Evolutionary conservation across 2,888 invertebrate genomes (phyloP).

Genomic region (Athalia rosae): DNA sequence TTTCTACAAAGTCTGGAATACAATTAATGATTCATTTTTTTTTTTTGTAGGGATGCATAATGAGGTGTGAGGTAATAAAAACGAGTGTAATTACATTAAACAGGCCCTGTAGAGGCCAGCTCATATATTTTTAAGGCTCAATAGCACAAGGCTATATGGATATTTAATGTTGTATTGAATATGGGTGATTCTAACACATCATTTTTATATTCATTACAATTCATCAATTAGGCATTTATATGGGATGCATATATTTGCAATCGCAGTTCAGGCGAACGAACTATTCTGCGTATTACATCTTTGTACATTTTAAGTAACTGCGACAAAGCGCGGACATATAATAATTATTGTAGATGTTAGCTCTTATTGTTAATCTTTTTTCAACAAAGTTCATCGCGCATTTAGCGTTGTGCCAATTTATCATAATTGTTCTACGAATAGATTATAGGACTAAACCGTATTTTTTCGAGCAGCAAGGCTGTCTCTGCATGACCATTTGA

Average conservation of each 20-base stretch:
- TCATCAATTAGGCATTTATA: slow-evolving; percentile 4
- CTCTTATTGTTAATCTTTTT: not conserved
- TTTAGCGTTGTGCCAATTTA: no score
- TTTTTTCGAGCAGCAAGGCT: no score
- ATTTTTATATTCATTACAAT: slow-evolving; percentile 16
- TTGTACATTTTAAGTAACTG: slow-evolving; percentile 36
- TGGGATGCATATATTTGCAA: not conserved
- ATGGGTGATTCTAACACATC: slow-evolving; percentile 27
- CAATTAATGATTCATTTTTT: not conserved
- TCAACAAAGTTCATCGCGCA: not conserved
- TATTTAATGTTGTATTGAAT: slow-evolving; percentile 36
- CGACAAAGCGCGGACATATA: slow-evolving; percentile 13
- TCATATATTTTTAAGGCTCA: slow-evolving; percentile 54
- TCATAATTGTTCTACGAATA: no score
- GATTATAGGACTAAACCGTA: no score
- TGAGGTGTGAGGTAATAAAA: not conserved
- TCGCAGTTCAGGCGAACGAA: slow-evolving; percentile 25
- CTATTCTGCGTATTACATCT: slow-evolving; percentile 9
- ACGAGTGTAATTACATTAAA: slow-evolving; percentile 50
- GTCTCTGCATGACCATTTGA: no score
- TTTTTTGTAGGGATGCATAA: not conserved
- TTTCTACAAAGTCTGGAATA: not conserved
- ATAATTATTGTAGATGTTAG: no score
- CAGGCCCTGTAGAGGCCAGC: slow-evolving; percentile 56
- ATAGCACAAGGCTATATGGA: slow-evolving; percentile 45